Conservation (phyloP, 2,797 vertebrate genomes). For the Cuniculus paca region DNA sequence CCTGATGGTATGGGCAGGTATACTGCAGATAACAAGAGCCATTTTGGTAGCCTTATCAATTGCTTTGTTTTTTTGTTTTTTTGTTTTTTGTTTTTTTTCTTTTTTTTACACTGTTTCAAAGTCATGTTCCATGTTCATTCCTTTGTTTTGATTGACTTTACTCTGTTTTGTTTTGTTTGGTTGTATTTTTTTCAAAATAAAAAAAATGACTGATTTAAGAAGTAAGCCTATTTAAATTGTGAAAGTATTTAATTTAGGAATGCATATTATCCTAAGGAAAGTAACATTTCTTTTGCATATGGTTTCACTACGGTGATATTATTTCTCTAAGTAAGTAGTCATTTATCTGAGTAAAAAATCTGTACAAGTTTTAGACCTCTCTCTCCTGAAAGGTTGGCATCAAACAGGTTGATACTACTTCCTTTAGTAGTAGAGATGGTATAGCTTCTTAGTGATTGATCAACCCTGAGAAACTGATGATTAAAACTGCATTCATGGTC, state of each 20-base stretch:
- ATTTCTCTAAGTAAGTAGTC: background rate
- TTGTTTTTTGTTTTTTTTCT: too few relatives aligned
- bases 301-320: background rate
- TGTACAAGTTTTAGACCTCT: background rate
- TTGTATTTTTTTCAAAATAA: too few relatives aligned
- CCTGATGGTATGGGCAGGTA: too few relatives aligned
- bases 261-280: background rate
- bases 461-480: background rate
- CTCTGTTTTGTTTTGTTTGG: too few relatives aligned
- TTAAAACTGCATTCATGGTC: constrained; percentile 11
- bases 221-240: background rate
- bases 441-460: background rate
- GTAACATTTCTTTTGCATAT: background rate
- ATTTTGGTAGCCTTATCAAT: too few relatives aligned
- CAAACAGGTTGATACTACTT: background rate
- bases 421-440: background rate
- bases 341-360: constrained; percentile 13
- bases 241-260: constrained; percentile 63
- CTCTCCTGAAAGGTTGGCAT: background rate
- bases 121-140: too few relatives aligned
- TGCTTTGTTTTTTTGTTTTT: too few relatives aligned
- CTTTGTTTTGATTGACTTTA: too few relatives aligned
- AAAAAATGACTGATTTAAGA: constrained; percentile 37
- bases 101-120: too few relatives aligned
- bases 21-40: too few relatives aligned